Percentiles rank a stretch among this genome's conserved stretches.
Conservation (phyloP, 2,888 invertebrate species). For the Lasioglossum zephyrum region DNA sequence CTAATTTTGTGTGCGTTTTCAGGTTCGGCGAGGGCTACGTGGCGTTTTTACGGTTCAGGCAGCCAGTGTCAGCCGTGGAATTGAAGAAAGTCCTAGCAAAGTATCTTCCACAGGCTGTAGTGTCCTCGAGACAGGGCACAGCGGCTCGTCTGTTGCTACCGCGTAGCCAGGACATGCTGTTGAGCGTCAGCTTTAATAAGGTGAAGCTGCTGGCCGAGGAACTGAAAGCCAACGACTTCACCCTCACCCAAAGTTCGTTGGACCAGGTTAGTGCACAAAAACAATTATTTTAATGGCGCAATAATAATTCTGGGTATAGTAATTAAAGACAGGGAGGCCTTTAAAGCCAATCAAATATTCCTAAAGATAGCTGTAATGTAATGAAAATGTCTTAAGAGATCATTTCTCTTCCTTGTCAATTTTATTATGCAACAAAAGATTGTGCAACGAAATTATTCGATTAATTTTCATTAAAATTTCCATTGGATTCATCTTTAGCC, state of each 20-base stretch:
- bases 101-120: conserved; percentile 82
- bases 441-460: background rate
- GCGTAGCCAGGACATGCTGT: conserved; percentile 81
- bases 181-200: conserved; percentile 85
- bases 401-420: background rate
- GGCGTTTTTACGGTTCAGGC: conserved; percentile 83
- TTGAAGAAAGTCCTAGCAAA: conserved; percentile 80
- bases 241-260: conserved; percentile 87
- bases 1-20: background rate
- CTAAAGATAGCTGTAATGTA: background rate
- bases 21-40: conserved; percentile 87
- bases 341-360: background rate
- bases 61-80: conserved; percentile 74
- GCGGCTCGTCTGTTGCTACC: conserved; percentile 85
- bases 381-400: background rate
- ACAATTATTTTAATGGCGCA: background rate
- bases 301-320: background rate
- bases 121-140: conserved; percentile 84
- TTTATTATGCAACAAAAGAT: too few relatives aligned
- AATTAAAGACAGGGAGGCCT: background rate
- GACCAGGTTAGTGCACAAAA: conserved; percentile 85
- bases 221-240: conserved; percentile 86
- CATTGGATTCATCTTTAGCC: background rate
- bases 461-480: background rate
- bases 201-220: conserved; percentile 85